Conservation (phyloP, 2,888 invertebrate genomes). For the Mythimna ferrago region DNA sequence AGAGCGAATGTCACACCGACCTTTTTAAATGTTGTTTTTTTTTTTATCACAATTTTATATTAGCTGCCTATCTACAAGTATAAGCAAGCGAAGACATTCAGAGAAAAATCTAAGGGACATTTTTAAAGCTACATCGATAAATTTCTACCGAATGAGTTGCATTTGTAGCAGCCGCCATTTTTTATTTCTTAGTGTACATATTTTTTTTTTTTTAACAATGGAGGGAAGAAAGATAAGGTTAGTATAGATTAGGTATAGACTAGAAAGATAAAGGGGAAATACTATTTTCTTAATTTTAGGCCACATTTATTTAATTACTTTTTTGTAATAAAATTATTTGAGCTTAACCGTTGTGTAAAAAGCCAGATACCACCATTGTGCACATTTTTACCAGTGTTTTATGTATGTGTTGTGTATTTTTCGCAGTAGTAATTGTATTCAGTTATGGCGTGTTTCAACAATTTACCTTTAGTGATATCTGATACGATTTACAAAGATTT, state of each 20-base stretch:
- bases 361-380: background rate
- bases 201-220: conserved; percentile 10
- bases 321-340: conserved; percentile 12
- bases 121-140: conserved; percentile 53
- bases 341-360: background rate
- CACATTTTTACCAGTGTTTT: no score
- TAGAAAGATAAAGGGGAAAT: conserved; percentile 14
- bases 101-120: conserved; percentile 47
- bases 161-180: conserved; percentile 12
- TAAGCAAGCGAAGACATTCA: conserved; percentile 55
- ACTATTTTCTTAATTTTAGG: conserved; percentile 20
- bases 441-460: background rate
- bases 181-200: background rate
- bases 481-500: background rate
- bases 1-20: conserved; percentile 22
- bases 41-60: conserved; percentile 42
- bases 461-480: background rate
- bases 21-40: conserved; percentile 8
- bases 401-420: no score
- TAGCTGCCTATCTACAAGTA: conserved; percentile 45
- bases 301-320: background rate
- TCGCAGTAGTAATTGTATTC: no score
- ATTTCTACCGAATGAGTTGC: conserved; percentile 28
- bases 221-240: conserved; percentile 51
- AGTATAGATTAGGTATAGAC: conserved; percentile 7